These are phyloP conservation scores for Cyanocitta stelleri DNA, from an alignment of 2,113 vertebrate genomes.

Conservation along the genomic window DNA sequence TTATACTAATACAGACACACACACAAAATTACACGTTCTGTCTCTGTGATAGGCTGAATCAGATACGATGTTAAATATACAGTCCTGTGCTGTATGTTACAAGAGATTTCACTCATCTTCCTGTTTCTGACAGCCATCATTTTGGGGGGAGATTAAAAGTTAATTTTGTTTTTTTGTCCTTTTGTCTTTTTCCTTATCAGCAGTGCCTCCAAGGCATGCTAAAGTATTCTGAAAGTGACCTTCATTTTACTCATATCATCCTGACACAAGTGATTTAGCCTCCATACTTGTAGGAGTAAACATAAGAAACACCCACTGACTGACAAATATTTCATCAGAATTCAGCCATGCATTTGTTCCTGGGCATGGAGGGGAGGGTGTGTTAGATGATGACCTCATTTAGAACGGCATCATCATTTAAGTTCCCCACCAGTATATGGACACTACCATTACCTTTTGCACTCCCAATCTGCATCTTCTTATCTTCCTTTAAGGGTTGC, in stretches of 20 bases:
- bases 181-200: conserved; percentile 72
- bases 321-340: conserved; percentile 46
- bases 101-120: conserved; percentile 3
- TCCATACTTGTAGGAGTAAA: conserved; percentile 61
- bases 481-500: neutral
- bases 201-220: conserved; percentile 55
- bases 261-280: conserved; percentile 63
- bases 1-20: neutral
- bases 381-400: neutral
- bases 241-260: conserved; percentile 68
- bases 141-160: conserved; percentile 67
- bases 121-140: conserved; percentile 31
- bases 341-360: neutral
- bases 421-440: neutral
- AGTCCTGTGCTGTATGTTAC: neutral
- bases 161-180: conserved; percentile 67
- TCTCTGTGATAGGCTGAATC: conserved; percentile 34
- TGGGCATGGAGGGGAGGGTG: neutral
- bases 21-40: neutral
- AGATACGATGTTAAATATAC: conserved; percentile 44
- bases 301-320: conserved; percentile 41
- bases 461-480: neutral
- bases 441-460: neutral
- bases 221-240: conserved; percentile 71
- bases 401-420: neutral